These are phyloP conservation scores for Nyctalus aviator DNA, from an alignment of 2,797 vertebrate species.

Conservation along the genomic window DNA sequence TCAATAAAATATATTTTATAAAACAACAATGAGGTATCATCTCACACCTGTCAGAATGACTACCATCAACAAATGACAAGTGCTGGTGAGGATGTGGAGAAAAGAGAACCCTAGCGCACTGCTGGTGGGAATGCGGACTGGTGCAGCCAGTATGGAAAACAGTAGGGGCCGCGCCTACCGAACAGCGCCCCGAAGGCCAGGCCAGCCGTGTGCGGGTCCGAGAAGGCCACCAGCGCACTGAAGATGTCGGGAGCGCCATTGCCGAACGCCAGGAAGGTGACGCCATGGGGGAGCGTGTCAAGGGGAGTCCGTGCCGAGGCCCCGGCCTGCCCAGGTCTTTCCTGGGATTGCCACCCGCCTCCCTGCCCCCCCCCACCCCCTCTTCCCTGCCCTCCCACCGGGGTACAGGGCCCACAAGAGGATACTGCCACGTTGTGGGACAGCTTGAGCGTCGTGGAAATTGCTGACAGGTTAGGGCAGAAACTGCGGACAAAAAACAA, in stretches of 20 bases:
- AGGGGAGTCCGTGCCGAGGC: slow-evolving; percentile 80
- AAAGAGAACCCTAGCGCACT: too few relatives aligned
- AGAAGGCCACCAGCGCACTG: slow-evolving; percentile 96
- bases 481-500: slow-evolving; percentile 89
- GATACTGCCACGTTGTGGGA: slow-evolving; percentile 99
- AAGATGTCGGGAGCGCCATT: slow-evolving; percentile 98
- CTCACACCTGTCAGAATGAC: too few relatives aligned
- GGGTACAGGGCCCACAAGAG: slow-evolving; percentile 83
- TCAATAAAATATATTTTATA: too few relatives aligned
- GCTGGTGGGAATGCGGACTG: too few relatives aligned
- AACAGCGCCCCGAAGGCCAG: slow-evolving; percentile 96
- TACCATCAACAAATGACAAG: too few relatives aligned
- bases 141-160: too few relatives aligned
- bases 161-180: slow-evolving; percentile 88
- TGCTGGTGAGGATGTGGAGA: too few relatives aligned
- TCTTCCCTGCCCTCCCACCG: not conserved
- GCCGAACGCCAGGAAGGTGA: slow-evolving; percentile 97
- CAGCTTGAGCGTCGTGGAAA: slow-evolving; percentile 93
- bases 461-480: slow-evolving; percentile 97
- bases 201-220: slow-evolving; percentile 93
- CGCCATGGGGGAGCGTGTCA: slow-evolving; percentile 92
- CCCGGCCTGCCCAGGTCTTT: too few relatives aligned
- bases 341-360: not conserved
- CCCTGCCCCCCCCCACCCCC: too few relatives aligned
- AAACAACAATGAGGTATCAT: too few relatives aligned